A percentile compares a stretch with the other conserved stretches of the same genome.
phyloP scores from a whole-genome alignment of 1,140 invertebrate genomes.

The Papilio machaon region DNA sequence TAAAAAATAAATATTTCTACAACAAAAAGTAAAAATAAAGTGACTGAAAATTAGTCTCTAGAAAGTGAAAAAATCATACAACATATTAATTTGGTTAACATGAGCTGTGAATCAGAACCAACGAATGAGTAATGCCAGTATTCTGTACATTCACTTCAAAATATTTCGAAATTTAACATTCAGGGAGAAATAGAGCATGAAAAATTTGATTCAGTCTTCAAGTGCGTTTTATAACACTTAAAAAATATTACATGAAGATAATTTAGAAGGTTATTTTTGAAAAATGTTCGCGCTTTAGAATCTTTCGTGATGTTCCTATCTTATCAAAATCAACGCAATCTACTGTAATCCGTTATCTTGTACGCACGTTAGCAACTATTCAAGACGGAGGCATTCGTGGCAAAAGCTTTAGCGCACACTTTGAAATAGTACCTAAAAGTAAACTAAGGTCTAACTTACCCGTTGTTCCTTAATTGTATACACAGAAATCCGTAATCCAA shows the following conservation, averaged over 20 bases:
- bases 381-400: conserved; percentile 68
- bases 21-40: background rate
- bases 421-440: background rate
- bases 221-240: background rate
- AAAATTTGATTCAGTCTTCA: conserved; percentile 39
- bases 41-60: background rate
- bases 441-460: conserved; percentile 58
- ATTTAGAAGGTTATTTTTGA: background rate
- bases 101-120: conserved; percentile 41
- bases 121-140: conserved; percentile 53
- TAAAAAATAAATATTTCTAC: too few relatives aligned
- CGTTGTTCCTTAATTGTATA: conserved; percentile 66
- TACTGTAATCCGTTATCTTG: conserved; percentile 76
- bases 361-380: conserved; percentile 57
- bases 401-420: conserved; percentile 42
- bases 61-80: background rate
- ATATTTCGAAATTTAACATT: conserved; percentile 68
- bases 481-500: conserved; percentile 79
- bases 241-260: background rate
- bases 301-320: conserved; percentile 54
- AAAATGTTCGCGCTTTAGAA: conserved; percentile 28
- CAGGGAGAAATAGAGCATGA: conserved; percentile 63
- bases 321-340: conserved; percentile 78
- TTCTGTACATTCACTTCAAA: conserved; percentile 64
- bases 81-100: background rate